Base-by-base conservation (phyloP, 2,113 vertebrate genomes). In the Pitta sordida region DNA sequence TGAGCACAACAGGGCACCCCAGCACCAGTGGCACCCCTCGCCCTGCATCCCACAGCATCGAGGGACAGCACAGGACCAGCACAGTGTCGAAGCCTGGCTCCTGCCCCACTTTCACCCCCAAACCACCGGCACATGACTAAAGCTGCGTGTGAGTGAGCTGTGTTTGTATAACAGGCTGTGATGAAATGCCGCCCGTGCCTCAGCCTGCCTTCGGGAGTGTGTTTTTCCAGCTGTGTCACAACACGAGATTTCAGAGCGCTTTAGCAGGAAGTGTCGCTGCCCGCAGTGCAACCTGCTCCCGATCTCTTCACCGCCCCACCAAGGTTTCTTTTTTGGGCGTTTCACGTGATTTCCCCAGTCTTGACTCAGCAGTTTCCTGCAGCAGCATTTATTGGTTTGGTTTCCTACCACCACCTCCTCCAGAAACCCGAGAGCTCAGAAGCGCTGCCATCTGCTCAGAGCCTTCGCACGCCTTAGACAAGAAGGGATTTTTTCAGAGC, bases 321-420 rank as follows among this genome's bases (percentile, higher is more conserved):
- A 20, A 30, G 90, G 75, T 86, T 91, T 94, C 94, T n/a, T 74
- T 91, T 96, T 83, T 34, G 3, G 62, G 78, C 37, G 24, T 82
- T 96, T 93, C 97, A 96, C 89, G 92, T 96, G 97, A 97, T 76
- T 87, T 86, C 55, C 65, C 12, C 56, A 5, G 41, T 90, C 95
- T 92, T 96, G 96, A 97, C 97, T 98, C 98, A 98, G 97, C 97
- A 69, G 43, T 97, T 97, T 96, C 78, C 65, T 2, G 78, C 76
- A 19, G 34, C 67, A 13, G 58, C 41, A 2, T 94, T 97, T 96
- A 93, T 96, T 97, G 90, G 90, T 71, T 96, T 97, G 93, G 97
- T 98, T 98, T 93, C 60, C 91, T 67, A 34, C 91, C 88, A 53
- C 97, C 97, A 91, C 96, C 96, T 73, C 92, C 95, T 63, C 80